Conservation (phyloP, 2,888 invertebrate genomes). For the Meliscaeva auricollis region DNA sequence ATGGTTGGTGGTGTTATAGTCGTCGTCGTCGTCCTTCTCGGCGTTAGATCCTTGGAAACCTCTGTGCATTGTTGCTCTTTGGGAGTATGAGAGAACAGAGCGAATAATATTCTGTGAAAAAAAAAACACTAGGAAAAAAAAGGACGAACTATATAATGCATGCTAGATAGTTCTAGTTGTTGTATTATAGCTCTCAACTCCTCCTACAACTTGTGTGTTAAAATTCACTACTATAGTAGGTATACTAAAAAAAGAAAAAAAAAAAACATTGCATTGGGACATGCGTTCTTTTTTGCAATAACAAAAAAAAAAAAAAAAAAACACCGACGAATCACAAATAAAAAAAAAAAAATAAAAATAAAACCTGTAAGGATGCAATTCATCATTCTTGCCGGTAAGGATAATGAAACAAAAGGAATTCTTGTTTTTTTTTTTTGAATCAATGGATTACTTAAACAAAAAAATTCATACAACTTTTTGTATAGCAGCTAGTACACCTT, state of each 20-base stretch:
- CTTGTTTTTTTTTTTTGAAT: constrained; percentile 41
- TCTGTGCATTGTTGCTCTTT: constrained; percentile 68
- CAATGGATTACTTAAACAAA: constrained; percentile 61
- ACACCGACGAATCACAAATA: constrained; percentile 17
- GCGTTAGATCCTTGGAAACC: neutral
- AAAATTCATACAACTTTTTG: constrained; percentile 39
- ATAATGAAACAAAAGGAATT: constrained; percentile 71
- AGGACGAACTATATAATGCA: constrained; percentile 69
- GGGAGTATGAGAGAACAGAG: constrained; percentile 50
- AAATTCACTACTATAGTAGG: constrained; percentile 41
- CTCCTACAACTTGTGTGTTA: constrained; percentile 66
- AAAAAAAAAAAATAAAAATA: constrained; percentile 43
- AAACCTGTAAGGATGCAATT: constrained; percentile 70
- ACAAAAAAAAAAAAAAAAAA: constrained; percentile 22
- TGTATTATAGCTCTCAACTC: constrained; percentile 68
- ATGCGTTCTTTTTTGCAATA: constrained; percentile 66
- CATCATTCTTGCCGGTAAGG: constrained; percentile 73
- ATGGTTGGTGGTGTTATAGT: neutral
- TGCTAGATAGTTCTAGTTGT: constrained; percentile 71
- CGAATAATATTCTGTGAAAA: constrained; percentile 19
- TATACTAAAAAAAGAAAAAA: constrained; percentile 18
- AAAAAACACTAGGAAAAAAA: constrained; percentile 31
- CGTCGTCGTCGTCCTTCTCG: neutral
- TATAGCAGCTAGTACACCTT: neutral
- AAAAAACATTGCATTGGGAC: constrained; percentile 56